A percentile compares a stretch with the other conserved stretches of the same genome.
phyloP scores from a whole-genome alignment of 2,888 invertebrate genomes.

The Pteria penguin region DNA sequence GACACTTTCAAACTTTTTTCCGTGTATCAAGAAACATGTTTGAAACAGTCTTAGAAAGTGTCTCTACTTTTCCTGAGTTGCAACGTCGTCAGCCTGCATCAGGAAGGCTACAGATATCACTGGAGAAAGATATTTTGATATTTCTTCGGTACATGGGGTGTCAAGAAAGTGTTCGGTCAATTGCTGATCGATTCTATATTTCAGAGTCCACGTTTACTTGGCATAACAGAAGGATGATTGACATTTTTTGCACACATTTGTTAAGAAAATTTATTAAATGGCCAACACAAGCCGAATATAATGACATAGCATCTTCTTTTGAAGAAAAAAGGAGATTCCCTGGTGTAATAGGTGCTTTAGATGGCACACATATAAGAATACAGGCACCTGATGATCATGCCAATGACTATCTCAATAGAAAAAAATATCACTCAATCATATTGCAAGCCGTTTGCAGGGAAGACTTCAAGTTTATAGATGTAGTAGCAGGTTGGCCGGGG shows the following conservation, averaged over 20 bases:
- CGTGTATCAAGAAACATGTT: slow-evolving; percentile 1
- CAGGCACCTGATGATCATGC: slow-evolving; percentile 5
- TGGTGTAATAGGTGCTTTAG: slow-evolving; percentile 31
- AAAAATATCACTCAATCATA: slow-evolving; percentile 35
- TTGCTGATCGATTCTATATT: slow-evolving; percentile 39
- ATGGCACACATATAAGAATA: slow-evolving; percentile 25
- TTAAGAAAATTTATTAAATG: slow-evolving; percentile 23
- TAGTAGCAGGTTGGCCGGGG: slow-evolving; percentile 34
- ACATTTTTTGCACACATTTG: slow-evolving; percentile 11
- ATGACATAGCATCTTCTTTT: slow-evolving; percentile 23
- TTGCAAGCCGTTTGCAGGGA: slow-evolving; percentile 38
- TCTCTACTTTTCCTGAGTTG: background rate
- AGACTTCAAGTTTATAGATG: slow-evolving; percentile 25
- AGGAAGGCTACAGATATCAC: slow-evolving; percentile 31
- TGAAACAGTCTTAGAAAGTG: background rate
- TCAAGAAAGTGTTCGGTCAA: slow-evolving; percentile 31
- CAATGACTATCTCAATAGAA: slow-evolving; percentile 33
- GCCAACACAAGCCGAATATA: too few species aligned
- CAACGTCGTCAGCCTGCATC: background rate
- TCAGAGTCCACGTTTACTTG: slow-evolving; percentile 24
- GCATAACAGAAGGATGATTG: slow-evolving; percentile 29
- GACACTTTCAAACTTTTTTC: slow-evolving; percentile 34
- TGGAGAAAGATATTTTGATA: slow-evolving; percentile 32
- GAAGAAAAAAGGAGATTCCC: slow-evolving; percentile 28
- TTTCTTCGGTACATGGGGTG: slow-evolving; percentile 36